These are phyloP conservation scores for Tetraneura akinire DNA, from an alignment of 1,140 invertebrate genomes.

Conservation along the genomic window DNA sequence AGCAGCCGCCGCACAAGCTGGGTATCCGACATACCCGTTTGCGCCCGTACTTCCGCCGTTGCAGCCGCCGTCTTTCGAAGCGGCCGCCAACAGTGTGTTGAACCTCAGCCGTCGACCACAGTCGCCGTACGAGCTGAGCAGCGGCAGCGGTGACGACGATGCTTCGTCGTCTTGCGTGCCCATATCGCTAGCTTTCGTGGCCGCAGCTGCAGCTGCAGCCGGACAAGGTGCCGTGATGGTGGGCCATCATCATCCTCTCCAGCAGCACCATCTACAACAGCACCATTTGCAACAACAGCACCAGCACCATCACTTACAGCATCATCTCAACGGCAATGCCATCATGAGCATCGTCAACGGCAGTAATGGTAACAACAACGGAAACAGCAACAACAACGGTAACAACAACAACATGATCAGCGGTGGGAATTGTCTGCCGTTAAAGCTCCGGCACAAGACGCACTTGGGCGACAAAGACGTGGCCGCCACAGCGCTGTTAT, in stretches of 20 bases:
- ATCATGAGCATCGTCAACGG: constrained; percentile 57
- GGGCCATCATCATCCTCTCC: constrained; percentile 53
- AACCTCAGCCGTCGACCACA: constrained; percentile 58
- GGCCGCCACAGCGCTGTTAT: constrained; percentile 71
- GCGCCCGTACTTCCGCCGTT: constrained; percentile 56
- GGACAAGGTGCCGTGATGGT: constrained; percentile 59
- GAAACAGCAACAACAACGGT: constrained; percentile 57
- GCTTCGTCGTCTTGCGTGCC: constrained; percentile 54
- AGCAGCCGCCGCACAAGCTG: constrained; percentile 59
- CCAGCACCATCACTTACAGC: constrained; percentile 52
- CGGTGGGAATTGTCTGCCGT: constrained; percentile 76
- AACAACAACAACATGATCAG: constrained; percentile 67
- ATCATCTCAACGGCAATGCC: constrained; percentile 56
- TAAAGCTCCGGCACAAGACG: constrained; percentile 90
- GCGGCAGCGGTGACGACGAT: constrained; percentile 57
- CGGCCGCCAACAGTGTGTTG: constrained; percentile 56
- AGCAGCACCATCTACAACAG: constrained; percentile 55
- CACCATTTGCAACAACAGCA: constrained; percentile 35
- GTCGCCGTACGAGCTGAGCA: constrained; percentile 58
- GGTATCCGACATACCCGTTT: constrained; percentile 54
- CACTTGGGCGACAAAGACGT: constrained; percentile 85
- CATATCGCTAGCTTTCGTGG: constrained; percentile 34
- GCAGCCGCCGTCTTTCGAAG: constrained; percentile 55
- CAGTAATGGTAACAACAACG: constrained; percentile 59
- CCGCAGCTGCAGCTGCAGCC: constrained; percentile 52